phyloP scores from a whole-genome alignment of 2,113 vertebrate species.

The Hiodon tergisus region DNA sequence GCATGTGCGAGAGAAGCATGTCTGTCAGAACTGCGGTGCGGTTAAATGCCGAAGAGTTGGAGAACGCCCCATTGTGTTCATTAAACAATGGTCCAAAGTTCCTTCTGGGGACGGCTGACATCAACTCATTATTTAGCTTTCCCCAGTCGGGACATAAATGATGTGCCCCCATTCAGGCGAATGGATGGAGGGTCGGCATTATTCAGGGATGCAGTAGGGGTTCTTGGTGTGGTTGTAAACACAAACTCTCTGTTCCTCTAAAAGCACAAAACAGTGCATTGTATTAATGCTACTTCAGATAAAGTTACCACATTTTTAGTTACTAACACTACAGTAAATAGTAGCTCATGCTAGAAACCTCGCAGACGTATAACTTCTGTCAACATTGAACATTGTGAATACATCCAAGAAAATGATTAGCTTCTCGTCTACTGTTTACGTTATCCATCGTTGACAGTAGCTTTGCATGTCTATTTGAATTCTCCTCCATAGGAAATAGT shows the following conservation, averaged over 20 bases:
- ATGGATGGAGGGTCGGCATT: background rate
- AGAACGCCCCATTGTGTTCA: constrained; percentile 13
- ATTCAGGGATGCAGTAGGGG: constrained; percentile 14
- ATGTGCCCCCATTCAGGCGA: background rate
- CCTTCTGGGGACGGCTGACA: background rate
- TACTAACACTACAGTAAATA: too few species aligned
- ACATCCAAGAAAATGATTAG: too few species aligned
- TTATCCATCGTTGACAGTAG: too few species aligned
- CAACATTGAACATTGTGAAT: too few species aligned
- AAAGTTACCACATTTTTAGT: too few species aligned
- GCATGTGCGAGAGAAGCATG: constrained; percentile 29
- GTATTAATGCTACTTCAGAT: background rate
- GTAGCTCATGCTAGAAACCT: too few species aligned
- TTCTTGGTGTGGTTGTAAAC: constrained; percentile 24
- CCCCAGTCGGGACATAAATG: background rate
- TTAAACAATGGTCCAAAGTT: background rate
- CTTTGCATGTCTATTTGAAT: too few species aligned
- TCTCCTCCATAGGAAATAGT: too few species aligned
- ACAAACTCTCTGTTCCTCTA: constrained; percentile 16
- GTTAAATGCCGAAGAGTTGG: constrained; percentile 31
- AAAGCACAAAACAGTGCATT: constrained; percentile 9
- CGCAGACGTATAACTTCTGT: too few species aligned
- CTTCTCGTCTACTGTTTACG: too few species aligned
- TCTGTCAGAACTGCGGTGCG: background rate
- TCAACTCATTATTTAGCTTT: background rate